phyloP scores from a whole-genome alignment of 2,797 vertebrate species.

The Hipposideros larvatus region DNA sequence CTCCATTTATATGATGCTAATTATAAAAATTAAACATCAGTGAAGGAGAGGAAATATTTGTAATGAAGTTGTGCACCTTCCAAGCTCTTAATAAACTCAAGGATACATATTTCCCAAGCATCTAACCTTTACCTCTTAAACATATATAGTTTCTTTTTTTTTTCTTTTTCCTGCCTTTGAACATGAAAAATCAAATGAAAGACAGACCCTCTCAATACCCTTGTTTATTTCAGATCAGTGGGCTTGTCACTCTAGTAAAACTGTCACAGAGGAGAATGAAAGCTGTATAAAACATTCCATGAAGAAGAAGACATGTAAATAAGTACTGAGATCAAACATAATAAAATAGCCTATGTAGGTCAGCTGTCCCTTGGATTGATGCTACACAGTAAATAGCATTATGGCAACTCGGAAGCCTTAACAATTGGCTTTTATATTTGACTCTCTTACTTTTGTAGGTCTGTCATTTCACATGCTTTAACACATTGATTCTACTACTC shows the following conservation, averaged over 20 bases:
- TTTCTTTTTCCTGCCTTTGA: conserved; percentile 41
- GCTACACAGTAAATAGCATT: conserved; percentile 45
- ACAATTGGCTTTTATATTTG: neutral
- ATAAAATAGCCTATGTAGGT: neutral
- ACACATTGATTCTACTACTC: neutral
- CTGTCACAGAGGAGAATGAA: conserved; percentile 63
- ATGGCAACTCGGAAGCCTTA: neutral
- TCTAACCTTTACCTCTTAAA: conserved; percentile 29
- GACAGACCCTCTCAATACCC: neutral
- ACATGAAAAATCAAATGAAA: conserved; percentile 62
- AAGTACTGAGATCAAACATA: conserved; percentile 26
- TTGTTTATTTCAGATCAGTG: conserved; percentile 41
- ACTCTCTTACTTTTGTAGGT: conserved; percentile 16
- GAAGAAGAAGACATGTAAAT: conserved; percentile 35
- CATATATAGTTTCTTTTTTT: neutral
- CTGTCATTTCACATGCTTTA: conserved; percentile 53
- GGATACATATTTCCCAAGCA: conserved; percentile 25
- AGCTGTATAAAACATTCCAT: conserved; percentile 55
- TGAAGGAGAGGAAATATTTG: neutral
- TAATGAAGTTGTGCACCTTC: conserved; percentile 1
- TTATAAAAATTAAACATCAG: neutral
- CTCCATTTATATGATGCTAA: neutral
- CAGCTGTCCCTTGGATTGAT: conserved; percentile 45
- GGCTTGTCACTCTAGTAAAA: conserved; percentile 58
- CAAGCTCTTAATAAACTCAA: conserved; percentile 40